These are phyloP conservation scores for Metallyticus violacea DNA, from an alignment of 2,888 invertebrate species.

Conservation along the genomic window DNA sequence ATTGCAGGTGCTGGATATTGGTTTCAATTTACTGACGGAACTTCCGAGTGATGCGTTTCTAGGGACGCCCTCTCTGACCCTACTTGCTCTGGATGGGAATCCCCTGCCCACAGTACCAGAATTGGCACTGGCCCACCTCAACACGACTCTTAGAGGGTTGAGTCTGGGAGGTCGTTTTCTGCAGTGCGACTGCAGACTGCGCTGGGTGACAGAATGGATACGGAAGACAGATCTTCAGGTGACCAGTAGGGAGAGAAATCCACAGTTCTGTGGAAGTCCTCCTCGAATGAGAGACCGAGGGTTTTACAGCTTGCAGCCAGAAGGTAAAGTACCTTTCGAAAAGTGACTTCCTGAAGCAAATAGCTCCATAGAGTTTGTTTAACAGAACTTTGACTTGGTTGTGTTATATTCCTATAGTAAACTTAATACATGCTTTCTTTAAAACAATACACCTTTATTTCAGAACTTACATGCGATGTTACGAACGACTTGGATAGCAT, in stretches of 20 bases:
- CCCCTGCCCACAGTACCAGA: slow-evolving; percentile 81
- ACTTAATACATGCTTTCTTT: too few species aligned
- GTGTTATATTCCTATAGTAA: too few species aligned
- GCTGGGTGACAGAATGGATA: slow-evolving; percentile 91
- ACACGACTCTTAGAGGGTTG: slow-evolving; percentile 77
- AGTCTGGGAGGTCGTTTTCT: slow-evolving; percentile 86
- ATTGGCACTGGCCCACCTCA: slow-evolving; percentile 72
- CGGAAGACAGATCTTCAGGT: slow-evolving; percentile 84
- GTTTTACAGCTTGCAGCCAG: slow-evolving; percentile 82
- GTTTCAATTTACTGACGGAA: slow-evolving; percentile 83
- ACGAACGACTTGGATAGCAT: slow-evolving; percentile 52
- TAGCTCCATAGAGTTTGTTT: too few species aligned
- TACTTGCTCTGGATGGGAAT: slow-evolving; percentile 87
- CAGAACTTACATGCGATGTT: slow-evolving; percentile 47
- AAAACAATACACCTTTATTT: slow-evolving; percentile 28
- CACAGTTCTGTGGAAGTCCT: slow-evolving; percentile 89
- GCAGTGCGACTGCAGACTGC: slow-evolving; percentile 82
- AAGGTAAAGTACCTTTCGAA: slow-evolving; percentile 50
- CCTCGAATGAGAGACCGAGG: slow-evolving; percentile 73
- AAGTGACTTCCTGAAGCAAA: neutral
- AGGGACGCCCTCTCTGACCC: slow-evolving; percentile 78
- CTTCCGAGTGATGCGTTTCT: slow-evolving; percentile 76
- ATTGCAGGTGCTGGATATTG: slow-evolving; percentile 78
- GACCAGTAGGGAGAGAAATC: slow-evolving; percentile 86
- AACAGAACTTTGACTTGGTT: too few species aligned